These are phyloP conservation scores for Macrosteles quadrilineatus DNA, from an alignment of 1,140 invertebrate genomes.

Conservation along the genomic window DNA sequence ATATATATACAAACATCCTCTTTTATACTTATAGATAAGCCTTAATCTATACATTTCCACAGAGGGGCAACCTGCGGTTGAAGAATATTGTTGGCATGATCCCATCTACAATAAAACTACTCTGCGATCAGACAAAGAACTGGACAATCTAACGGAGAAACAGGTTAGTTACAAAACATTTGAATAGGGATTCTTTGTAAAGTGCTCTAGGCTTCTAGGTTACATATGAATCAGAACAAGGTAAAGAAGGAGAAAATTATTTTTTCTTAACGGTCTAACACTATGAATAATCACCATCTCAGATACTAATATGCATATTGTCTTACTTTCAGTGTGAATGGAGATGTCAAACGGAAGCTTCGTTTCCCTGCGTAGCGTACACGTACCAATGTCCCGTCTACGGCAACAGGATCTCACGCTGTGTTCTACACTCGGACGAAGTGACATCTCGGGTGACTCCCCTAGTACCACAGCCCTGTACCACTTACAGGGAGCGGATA, in stretches of 20 bases:
- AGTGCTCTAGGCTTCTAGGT: too few relatives aligned
- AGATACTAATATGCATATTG: too few relatives aligned
- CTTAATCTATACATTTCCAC: too few relatives aligned
- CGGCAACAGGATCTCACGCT: constrained; percentile 34
- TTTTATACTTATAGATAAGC: too few relatives aligned
- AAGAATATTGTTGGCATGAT: constrained; percentile 40
- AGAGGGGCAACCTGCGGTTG: neutral
- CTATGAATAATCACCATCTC: too few relatives aligned
- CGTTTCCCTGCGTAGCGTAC: constrained; percentile 56
- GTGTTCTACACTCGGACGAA: constrained; percentile 55
- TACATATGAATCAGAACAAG: too few relatives aligned
- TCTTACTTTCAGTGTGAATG: constrained; percentile 57
- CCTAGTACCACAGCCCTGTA: constrained; percentile 47
- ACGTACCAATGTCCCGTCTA: constrained; percentile 45
- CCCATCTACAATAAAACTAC: constrained; percentile 40
- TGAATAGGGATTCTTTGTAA: too few relatives aligned
- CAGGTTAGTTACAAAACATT: constrained; percentile 40
- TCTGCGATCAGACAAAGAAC: constrained; percentile 40
- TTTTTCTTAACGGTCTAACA: too few relatives aligned
- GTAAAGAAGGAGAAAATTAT: too few relatives aligned
- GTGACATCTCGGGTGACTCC: constrained; percentile 48
- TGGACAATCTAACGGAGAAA: constrained; percentile 35
- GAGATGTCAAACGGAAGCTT: constrained; percentile 53
- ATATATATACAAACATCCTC: too few relatives aligned
- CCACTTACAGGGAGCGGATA: constrained; percentile 55